Conservation (phyloP, 1,140 invertebrate genomes). For the Lutraria rhynchaena region DNA sequence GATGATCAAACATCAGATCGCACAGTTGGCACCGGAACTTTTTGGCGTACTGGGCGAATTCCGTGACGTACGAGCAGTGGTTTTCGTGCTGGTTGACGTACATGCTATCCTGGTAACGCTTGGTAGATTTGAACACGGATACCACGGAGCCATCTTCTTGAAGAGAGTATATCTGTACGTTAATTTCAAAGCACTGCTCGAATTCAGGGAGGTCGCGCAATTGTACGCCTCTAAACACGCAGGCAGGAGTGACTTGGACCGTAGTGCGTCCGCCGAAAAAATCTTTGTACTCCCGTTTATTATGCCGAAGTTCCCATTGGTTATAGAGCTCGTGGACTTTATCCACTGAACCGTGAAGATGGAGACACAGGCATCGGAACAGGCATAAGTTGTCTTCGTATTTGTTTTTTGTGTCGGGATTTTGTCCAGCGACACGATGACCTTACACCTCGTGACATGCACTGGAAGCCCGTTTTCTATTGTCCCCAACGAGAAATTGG, state of each 20-base stretch:
- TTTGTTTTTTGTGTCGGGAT: neutral
- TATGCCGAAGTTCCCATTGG: neutral
- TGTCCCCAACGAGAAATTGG: slow-evolving; percentile 18
- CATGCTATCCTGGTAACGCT: neutral
- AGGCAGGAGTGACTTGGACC: slow-evolving; percentile 3
- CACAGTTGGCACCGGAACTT: slow-evolving; percentile 35
- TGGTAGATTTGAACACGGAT: neutral
- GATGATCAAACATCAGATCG: neutral
- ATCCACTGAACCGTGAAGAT: slow-evolving; percentile 8
- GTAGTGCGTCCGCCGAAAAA: neutral
- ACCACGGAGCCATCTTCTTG: slow-evolving; percentile 71
- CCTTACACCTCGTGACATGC: slow-evolving; percentile 5
- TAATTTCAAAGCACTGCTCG: slow-evolving; percentile 29
- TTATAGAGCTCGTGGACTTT: neutral
- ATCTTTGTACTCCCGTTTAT: neutral
- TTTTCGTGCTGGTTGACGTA: slow-evolving; percentile 15
- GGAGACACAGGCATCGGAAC: slow-evolving; percentile 3
- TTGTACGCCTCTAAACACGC: neutral
- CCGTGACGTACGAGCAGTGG: neutral
- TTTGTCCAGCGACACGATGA: neutral
- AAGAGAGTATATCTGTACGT: neutral
- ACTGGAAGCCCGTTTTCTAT: slow-evolving; percentile 2
- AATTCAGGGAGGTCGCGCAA: slow-evolving; percentile 4
- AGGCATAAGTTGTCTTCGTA: slow-evolving; percentile 23
- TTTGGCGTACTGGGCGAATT: slow-evolving; percentile 10